A percentile compares a stretch with the other conserved stretches of the same genome.
Conservation (phyloP, 2,888 invertebrate species). For the Oxytorus armatus region DNA sequence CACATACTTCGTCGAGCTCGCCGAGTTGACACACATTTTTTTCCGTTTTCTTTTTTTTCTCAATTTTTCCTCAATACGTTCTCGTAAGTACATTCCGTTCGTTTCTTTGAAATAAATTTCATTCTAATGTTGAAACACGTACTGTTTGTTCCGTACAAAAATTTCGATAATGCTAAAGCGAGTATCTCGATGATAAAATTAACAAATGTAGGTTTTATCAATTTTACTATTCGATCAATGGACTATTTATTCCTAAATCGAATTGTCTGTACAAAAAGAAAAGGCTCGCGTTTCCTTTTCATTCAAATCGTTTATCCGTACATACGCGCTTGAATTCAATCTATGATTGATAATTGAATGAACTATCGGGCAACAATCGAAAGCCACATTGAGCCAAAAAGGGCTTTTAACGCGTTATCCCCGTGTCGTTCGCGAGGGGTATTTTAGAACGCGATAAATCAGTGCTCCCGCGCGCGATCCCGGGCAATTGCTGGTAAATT, state of each 20-base stretch:
- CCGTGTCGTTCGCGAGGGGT: constrained; percentile 62
- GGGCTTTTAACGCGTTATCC: constrained; percentile 55
- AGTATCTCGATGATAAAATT: constrained; percentile 4
- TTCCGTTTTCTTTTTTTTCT: constrained; percentile 20
- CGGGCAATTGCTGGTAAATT: constrained; percentile 73
- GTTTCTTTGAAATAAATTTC: constrained; percentile 20
- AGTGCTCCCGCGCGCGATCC: constrained; percentile 69
- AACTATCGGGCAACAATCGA: constrained; percentile 64
- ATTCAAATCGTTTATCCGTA: neutral
- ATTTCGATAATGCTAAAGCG: neutral
- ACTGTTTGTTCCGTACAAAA: neutral
- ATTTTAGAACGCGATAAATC: constrained; percentile 82
- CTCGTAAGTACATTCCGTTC: neutral
- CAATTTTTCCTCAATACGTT: constrained; percentile 46
- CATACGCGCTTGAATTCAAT: constrained; percentile 31
- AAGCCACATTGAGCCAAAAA: constrained; percentile 58
- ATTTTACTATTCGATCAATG: constrained; percentile 8
- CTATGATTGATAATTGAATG: constrained; percentile 49
- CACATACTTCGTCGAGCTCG: constrained; percentile 49
- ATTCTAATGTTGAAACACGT: constrained; percentile 12
- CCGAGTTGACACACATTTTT: constrained; percentile 35
- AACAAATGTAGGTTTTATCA: neutral
- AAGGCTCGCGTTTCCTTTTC: constrained; percentile 19
- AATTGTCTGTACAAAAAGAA: constrained; percentile 14
- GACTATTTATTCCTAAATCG: constrained; percentile 31